Evolutionary conservation across 35 echinoderm and acorn worm species (phyloP), one percentile per base, ranked within the genome.

Genomic region (Ophioderma brevispina): DNA sequence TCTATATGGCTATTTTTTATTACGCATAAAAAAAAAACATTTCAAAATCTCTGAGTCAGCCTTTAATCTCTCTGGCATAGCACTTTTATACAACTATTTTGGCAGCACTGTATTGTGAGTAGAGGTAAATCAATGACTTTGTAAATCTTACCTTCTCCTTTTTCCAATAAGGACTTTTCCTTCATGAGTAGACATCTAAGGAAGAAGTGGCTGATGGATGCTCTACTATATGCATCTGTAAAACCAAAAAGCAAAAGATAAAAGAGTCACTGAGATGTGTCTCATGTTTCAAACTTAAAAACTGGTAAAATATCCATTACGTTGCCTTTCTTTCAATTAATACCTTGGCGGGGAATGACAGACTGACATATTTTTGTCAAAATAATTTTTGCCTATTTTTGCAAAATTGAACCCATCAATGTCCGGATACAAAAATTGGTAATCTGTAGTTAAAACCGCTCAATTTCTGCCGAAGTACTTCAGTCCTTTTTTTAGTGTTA

Each of bases 221-320:
- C 79, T 98, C 96, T 6, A 94, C 89, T 41, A 94, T 83, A 52
- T 98, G 96, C 93, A 98, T 94, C 96, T 98, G 80, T 1, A n/a
- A 34, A 64, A 88, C n/a, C 10, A 89, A 78, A 36, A 43, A n/a
- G 41, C 11, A 40, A 23, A n/a, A 42, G 17, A 19, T 41, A 0
- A 41, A 25, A 82, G 36, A 41, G 33, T 32, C 33, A 36, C 35
- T 17, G 33, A 19, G 33, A 34, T 19, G 33, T 18, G 38, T 32
- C 17, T n/a, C n/a, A n/a, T 36, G 77, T 33, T 38, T 79, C 77
- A 41, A 41, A n/a, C 1, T 82, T 0, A 82, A 30, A 40, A 0
- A 40, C 10, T 41, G 35, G 19, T 11, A 38, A 42, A n/a, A 82
- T n/a, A 82, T 40, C n/a, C 13, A 11, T 38, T 18, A 43, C 28